phyloP scores from a whole-genome alignment of 2,888 invertebrate species.

The Aphrophora alni region DNA sequence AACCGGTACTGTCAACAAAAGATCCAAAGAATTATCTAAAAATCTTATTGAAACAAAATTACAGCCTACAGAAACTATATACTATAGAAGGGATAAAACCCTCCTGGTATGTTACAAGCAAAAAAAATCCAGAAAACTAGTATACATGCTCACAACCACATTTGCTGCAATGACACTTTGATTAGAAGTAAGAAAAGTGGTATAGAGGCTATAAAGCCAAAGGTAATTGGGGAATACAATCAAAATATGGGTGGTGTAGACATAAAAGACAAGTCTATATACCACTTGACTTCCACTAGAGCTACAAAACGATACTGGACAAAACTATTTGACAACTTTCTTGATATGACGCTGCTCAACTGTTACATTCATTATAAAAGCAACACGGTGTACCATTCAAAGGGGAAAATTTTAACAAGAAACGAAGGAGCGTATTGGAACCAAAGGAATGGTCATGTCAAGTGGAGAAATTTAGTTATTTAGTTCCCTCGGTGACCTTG shows the following conservation, averaged over 20 bases:
- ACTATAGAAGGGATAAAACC: constrained; percentile 13
- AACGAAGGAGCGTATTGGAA: too few species aligned
- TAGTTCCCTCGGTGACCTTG: too few species aligned
- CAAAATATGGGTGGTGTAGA: neutral
- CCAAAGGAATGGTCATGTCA: too few species aligned
- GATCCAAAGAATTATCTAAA: constrained; percentile 30
- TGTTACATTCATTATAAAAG: too few species aligned
- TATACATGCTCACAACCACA: constrained; percentile 21
- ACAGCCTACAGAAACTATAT: neutral
- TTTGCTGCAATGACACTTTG: constrained; percentile 15
- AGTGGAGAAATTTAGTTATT: too few species aligned
- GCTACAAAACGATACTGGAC: neutral
- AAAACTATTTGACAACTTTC: too few species aligned
- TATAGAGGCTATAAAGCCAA: constrained; percentile 21
- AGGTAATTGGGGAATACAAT: constrained; percentile 24
- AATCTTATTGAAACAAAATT: neutral
- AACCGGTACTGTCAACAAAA: constrained; percentile 32
- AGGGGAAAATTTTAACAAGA: too few species aligned
- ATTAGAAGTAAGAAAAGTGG: constrained; percentile 28
- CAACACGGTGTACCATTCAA: too few species aligned
- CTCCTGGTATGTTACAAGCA: constrained; percentile 25
- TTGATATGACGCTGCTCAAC: too few species aligned
- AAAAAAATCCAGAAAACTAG: constrained; percentile 28
- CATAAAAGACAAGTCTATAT: neutral
- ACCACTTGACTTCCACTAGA: neutral